Evolutionary conservation across 2,113 vertebrate species (phyloP), one percentile per base, ranked within the genome.

Genomic region (Istiophorus platypterus): DNA sequence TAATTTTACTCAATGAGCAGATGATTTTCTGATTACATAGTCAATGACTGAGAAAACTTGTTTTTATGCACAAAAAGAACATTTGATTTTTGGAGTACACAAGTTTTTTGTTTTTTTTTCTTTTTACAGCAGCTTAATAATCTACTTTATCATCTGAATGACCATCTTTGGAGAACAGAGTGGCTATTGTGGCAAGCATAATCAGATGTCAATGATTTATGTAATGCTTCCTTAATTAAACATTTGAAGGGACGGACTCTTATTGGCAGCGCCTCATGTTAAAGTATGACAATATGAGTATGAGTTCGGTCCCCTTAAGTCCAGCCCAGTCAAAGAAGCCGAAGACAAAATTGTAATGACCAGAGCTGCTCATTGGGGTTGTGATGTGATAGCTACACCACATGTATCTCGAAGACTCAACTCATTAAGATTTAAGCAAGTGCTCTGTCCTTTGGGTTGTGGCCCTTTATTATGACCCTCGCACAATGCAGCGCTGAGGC

Each of bases 211-310:
- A 54, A 2, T 39, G 42, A 75, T 61, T 90, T 88, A 85, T 85
- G 64, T 78, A 89, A 88, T 39, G 58, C 83, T 81, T 85, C 66
- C 62, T 71, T 80, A 89, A 93, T 90, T 66, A 89, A 81, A 88
- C 81, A 74, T 70, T 74, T 81, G 70, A 54, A 63, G 71, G 72
- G 81, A 51, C 27, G 52, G 42, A 66, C 77, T 65, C 63, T 91
- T 79, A 22, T 41, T 76, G 81, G 65, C 76, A 72, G 34, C 52
- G 80, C 57, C 54, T 80, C 68, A 27, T 81, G 39, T 76, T 88
- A 85, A 89, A 79, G 88, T 68, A 82, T 42, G 70, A 68, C 89
- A 52, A n/a, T n/a, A n/a, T n/a, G n/a, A n/a, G n/a, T n/a, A n/a
- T n/a, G 69, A 52, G 49, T 77, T 88, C 57, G 34, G 54, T 39